A percentile compares a stretch with the other conserved stretches of the same genome.
phyloP scores from a whole-genome alignment of 2,113 vertebrate species.

The Sinocyclocheilus maitianheensis region DNA sequence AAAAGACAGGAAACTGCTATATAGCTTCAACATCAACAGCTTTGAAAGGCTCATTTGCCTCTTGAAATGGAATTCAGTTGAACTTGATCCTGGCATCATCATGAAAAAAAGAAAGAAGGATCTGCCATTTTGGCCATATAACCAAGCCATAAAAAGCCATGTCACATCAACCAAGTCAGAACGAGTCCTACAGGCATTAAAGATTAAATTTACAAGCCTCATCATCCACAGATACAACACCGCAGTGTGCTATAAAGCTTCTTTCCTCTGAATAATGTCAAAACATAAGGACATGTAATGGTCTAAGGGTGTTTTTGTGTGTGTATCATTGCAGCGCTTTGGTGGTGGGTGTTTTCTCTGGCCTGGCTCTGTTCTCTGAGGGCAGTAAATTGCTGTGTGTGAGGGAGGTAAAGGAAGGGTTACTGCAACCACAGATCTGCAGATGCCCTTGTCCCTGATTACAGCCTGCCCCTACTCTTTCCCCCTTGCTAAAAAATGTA shows the following conservation, averaged over 20 bases:
- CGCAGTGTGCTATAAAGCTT: conserved; percentile 34
- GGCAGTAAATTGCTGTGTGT: conserved; percentile 43
- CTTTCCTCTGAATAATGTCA: conserved; percentile 46
- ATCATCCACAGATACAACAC: conserved; percentile 49
- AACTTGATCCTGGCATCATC: conserved; percentile 3
- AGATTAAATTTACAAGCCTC: conserved; percentile 55
- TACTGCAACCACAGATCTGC: conserved; percentile 39
- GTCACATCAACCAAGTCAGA: conserved; percentile 37
- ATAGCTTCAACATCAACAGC: neutral
- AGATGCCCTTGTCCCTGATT: conserved; percentile 51
- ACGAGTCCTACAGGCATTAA: conserved; percentile 41
- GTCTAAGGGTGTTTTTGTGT: conserved; percentile 37
- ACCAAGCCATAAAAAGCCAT: conserved; percentile 16
- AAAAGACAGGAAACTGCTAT: neutral
- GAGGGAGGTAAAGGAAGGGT: conserved; percentile 46
- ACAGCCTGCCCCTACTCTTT: conserved; percentile 39
- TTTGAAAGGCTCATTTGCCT: conserved; percentile 24
- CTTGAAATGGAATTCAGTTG: neutral
- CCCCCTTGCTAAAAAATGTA: conserved; percentile 48
- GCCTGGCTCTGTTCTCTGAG: conserved; percentile 39
- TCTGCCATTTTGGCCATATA: conserved; percentile 22
- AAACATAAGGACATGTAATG: conserved; percentile 47
- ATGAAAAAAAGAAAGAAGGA: neutral
- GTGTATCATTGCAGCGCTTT: conserved; percentile 16
- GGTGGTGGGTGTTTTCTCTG: conserved; percentile 28